Conservation (phyloP, 1,140 invertebrate genomes). For the Pogonus chalceus region DNA sequence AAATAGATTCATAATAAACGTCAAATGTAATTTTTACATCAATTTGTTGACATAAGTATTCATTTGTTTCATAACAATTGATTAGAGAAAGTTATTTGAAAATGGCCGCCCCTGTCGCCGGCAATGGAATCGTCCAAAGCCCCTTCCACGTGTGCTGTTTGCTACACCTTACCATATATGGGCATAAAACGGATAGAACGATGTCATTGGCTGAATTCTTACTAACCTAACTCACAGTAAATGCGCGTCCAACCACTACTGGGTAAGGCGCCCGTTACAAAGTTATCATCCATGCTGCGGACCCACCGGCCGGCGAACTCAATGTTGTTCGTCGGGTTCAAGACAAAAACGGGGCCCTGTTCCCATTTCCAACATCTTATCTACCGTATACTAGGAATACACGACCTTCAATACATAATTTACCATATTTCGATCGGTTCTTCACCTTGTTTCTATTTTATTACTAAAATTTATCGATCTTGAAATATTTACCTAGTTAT, state of each 20-base stretch:
- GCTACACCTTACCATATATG: slow-evolving; percentile 65
- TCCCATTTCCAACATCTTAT: too few relatives aligned
- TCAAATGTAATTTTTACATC: background rate
- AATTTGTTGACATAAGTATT: background rate
- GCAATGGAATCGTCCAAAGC: slow-evolving; percentile 21
- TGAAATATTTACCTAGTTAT: background rate
- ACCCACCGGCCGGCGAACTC: slow-evolving; percentile 30
- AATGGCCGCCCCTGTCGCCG: slow-evolving; percentile 20
- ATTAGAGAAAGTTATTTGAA: background rate
- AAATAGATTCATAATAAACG: background rate
- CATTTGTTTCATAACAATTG: slow-evolving; percentile 3
- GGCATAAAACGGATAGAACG: slow-evolving; percentile 55
- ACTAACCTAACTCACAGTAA: slow-evolving; percentile 19
- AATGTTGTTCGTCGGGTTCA: too few relatives aligned
- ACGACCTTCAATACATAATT: background rate
- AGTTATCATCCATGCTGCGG: background rate
- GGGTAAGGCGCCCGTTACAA: background rate
- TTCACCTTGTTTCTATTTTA: background rate
- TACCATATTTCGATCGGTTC: background rate
- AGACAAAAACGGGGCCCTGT: background rate
- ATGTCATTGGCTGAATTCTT: slow-evolving; percentile 47
- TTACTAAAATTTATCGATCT: background rate
- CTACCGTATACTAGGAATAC: background rate
- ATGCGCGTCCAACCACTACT: background rate
- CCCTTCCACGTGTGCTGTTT: slow-evolving; percentile 35